phyloP scores from a whole-genome alignment of 1,140 invertebrate species.

The Dinothrombium tinctorium region DNA sequence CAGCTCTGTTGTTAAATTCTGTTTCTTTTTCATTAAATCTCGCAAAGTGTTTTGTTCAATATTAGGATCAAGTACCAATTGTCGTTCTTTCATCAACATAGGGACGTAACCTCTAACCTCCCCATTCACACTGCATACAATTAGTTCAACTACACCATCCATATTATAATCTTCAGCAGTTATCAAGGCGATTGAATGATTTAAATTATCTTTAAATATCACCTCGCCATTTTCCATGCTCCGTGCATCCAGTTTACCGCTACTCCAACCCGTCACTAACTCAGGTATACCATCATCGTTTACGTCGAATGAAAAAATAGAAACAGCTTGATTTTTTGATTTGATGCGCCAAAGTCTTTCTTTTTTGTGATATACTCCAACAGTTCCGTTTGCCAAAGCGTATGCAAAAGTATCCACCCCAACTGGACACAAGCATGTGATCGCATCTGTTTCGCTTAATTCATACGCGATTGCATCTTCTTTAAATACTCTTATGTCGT shows the following conservation, averaged over 20 bases:
- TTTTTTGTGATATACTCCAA: slow-evolving; percentile 67
- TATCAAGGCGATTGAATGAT: slow-evolving; percentile 47
- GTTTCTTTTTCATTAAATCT: slow-evolving; percentile 53
- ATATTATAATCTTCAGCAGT: slow-evolving; percentile 56
- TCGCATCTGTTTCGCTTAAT: slow-evolving; percentile 62
- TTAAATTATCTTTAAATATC: slow-evolving; percentile 53
- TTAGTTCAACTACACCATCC: slow-evolving; percentile 50
- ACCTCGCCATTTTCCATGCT: slow-evolving; percentile 54
- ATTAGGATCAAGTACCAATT: neutral
- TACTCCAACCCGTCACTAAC: slow-evolving; percentile 71
- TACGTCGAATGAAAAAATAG: slow-evolving; percentile 42
- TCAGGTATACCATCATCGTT: slow-evolving; percentile 47
- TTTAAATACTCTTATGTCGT: slow-evolving; percentile 59
- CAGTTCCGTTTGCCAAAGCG: slow-evolving; percentile 67
- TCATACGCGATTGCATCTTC: slow-evolving; percentile 59
- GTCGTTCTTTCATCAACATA: slow-evolving; percentile 26
- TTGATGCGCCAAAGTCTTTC: slow-evolving; percentile 75
- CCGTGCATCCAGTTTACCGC: slow-evolving; percentile 70
- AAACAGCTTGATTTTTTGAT: slow-evolving; percentile 51
- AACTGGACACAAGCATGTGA: slow-evolving; percentile 41
- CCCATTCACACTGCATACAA: slow-evolving; percentile 55
- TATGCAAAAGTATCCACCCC: slow-evolving; percentile 54
- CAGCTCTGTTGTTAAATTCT: slow-evolving; percentile 51
- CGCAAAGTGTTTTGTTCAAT: slow-evolving; percentile 42
- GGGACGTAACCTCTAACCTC: slow-evolving; percentile 52